Conservation (phyloP, 1,140 invertebrate species). For the Lethrus apterus region DNA sequence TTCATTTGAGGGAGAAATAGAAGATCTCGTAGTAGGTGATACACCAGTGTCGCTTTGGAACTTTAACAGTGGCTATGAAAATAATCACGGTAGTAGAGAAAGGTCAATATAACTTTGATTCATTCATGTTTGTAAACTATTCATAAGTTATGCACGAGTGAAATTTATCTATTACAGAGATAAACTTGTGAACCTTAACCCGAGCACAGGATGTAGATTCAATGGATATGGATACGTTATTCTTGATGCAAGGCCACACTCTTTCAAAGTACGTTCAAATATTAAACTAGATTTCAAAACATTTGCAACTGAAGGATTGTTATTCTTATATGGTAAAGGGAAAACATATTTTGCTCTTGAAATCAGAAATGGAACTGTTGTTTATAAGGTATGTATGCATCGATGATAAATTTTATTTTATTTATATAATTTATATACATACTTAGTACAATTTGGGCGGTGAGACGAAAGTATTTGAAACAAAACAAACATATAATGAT, state of each 20-base stretch:
- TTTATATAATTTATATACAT: constrained; percentile 1
- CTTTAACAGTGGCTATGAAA: constrained; percentile 69
- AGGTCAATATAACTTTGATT: too few species aligned
- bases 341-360: constrained; percentile 81
- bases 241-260: constrained; percentile 50
- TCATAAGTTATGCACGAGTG: constrained; percentile 1
- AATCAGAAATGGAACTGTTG: constrained; percentile 66
- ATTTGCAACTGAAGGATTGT: constrained; percentile 72
- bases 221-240: constrained; percentile 79
- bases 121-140: too few species aligned
- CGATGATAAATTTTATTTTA: background rate
- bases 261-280: constrained; percentile 48
- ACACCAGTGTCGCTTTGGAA: constrained; percentile 92
- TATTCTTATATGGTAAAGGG: constrained; percentile 72
- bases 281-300: constrained; percentile 80
- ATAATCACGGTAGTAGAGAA: constrained; percentile 62
- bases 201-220: constrained; percentile 70
- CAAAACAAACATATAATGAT: constrained; percentile 64
- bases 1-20: constrained; percentile 82
- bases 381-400: constrained; percentile 51
- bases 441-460: constrained; percentile 58
- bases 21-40: constrained; percentile 84
- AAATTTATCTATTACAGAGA: constrained; percentile 49
- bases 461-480: constrained; percentile 41
- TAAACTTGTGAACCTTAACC: constrained; percentile 53